These are phyloP conservation scores for Scaptomyza parva DNA, from an alignment of 2,888 invertebrate genomes.

Conservation along the genomic window DNA sequence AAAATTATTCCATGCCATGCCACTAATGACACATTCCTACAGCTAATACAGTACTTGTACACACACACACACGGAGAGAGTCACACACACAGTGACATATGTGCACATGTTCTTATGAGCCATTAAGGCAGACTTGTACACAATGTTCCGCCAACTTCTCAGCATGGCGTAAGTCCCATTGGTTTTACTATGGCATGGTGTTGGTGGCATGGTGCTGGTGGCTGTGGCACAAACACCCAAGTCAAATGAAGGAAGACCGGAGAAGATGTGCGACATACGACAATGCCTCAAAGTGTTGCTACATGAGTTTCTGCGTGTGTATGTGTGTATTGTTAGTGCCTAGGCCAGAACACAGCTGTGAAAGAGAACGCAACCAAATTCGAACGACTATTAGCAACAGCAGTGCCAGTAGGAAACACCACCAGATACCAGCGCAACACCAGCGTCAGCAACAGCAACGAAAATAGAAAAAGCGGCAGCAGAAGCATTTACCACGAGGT, in stretches of 20 bases:
- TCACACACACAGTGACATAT: constrained; percentile 1
- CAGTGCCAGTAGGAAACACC: constrained; percentile 13
- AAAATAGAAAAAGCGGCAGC: no score
- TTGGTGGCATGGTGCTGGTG: no score
- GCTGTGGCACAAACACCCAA: constrained; percentile 31
- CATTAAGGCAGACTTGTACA: constrained; percentile 28
- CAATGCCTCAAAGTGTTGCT: constrained; percentile 40
- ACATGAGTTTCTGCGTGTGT: neutral
- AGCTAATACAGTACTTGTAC: constrained; percentile 25
- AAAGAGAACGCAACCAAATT: constrained; percentile 41
- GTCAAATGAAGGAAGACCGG: constrained; percentile 55
- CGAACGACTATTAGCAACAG: constrained; percentile 57
- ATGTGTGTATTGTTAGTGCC: constrained; percentile 7
- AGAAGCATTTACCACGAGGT: neutral
- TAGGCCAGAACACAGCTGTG: constrained; percentile 31
- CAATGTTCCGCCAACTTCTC: constrained; percentile 46
- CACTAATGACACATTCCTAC: constrained; percentile 45
- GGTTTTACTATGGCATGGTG: constrained; percentile 32
- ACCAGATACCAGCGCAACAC: constrained; percentile 2
- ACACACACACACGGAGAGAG: no score
- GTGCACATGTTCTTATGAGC: constrained; percentile 26
- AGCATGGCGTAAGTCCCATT: constrained; percentile 23
- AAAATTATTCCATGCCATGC: constrained; percentile 45
- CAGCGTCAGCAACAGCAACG: constrained; percentile 17
- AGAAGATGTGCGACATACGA: constrained; percentile 50